phyloP scores from a whole-genome alignment of 2,113 vertebrate species.

The Fulmarus glacialis region DNA sequence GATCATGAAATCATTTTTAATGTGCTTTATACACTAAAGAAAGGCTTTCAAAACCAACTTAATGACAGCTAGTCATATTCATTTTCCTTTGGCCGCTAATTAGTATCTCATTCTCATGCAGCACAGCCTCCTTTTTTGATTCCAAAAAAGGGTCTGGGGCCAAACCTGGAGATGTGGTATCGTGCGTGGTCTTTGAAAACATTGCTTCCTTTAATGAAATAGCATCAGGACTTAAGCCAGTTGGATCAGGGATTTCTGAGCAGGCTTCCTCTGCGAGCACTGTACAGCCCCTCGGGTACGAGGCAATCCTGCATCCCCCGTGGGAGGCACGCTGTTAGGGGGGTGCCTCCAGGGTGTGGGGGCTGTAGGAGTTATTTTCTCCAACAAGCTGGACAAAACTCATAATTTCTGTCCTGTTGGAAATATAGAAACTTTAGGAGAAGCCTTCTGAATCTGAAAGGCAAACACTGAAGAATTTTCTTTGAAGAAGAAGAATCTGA shows the following conservation, averaged over 20 bases:
- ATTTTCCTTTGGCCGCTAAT: neutral
- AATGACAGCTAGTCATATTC: neutral
- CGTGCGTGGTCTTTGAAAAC: neutral
- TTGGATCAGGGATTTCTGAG: neutral
- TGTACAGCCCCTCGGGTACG: accelerated
- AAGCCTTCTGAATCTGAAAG: neutral
- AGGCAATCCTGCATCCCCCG: accelerated
- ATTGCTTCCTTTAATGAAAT: neutral
- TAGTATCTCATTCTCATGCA: neutral
- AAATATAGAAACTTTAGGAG: neutral
- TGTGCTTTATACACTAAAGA: neutral
- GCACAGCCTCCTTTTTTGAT: neutral
- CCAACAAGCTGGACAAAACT: neutral
- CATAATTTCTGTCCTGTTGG: neutral
- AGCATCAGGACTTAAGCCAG: too few relatives aligned
- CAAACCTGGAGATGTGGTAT: neutral
- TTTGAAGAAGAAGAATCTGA: neutral
- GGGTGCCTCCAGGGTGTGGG: too few relatives aligned
- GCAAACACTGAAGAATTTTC: neutral
- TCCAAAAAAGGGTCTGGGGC: neutral
- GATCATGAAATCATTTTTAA: neutral
- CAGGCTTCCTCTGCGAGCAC: too few relatives aligned
- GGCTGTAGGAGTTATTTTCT: neutral
- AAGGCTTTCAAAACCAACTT: neutral
- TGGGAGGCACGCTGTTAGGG: accelerated